These are phyloP conservation scores for Periophthalmus magnuspinnatus DNA, from an alignment of 2,797 vertebrate species.

Conservation along the genomic window DNA sequence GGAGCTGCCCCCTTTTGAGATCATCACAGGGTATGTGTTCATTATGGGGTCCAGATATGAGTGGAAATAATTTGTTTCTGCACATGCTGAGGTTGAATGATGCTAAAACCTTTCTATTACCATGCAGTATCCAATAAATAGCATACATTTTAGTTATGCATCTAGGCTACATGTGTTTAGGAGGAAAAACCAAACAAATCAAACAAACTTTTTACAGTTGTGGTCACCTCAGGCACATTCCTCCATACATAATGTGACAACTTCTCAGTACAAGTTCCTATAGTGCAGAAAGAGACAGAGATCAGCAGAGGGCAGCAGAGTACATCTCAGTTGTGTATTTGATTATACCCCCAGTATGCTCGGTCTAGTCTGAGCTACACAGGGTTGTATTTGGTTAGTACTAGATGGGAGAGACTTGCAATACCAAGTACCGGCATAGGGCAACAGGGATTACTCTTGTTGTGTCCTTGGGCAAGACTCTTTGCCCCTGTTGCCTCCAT, in stretches of 20 bases:
- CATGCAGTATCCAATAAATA: too few species aligned
- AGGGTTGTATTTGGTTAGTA: neutral
- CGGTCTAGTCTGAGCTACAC: neutral
- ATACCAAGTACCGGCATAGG: neutral
- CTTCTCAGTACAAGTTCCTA: neutral
- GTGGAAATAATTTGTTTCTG: neutral
- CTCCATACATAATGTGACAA: neutral
- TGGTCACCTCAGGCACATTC: neutral
- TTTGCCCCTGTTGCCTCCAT: neutral
- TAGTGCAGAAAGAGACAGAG: neutral
- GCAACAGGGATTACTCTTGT: neutral
- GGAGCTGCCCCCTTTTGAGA: constrained; percentile 89
- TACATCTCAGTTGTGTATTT: neutral
- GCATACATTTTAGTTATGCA: neutral
- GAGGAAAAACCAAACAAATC: too few species aligned
- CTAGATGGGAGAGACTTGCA: neutral
- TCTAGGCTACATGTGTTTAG: too few species aligned
- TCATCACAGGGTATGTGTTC: constrained; percentile 85
- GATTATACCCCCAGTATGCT: neutral
- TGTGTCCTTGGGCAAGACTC: neutral
- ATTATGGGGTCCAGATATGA: neutral
- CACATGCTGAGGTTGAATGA: neutral
- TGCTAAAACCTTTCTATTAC: neutral
- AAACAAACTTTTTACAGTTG: neutral
- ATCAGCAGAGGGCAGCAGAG: constrained; percentile 2